Percentiles rank a stretch among this genome's conserved stretches.
Evolutionary conservation across 2,888 invertebrate genomes (phyloP).

Genomic region (Leptothorax acervorum): DNA sequence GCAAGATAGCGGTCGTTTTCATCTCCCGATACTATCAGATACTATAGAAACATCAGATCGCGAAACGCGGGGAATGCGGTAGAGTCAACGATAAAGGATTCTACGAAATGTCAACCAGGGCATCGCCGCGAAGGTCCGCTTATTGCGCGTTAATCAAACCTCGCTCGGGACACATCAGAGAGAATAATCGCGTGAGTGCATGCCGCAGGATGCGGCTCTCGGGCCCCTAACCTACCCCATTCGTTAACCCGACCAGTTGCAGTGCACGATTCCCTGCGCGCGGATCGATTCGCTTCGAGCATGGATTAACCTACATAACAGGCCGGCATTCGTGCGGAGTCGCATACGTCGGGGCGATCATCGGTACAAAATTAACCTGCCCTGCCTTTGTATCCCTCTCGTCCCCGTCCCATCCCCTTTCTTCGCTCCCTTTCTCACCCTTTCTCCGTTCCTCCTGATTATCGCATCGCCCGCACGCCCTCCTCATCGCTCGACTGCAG

Average conservation of each 20-base stretch:
- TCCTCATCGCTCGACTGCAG: not conserved
- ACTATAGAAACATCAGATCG: not conserved
- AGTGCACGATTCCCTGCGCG: slow-evolving; percentile 68
- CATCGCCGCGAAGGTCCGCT: not conserved
- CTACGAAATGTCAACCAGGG: not conserved
- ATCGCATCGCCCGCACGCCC: slow-evolving; percentile 22
- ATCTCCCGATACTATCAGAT: not conserved
- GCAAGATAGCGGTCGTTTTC: not conserved
- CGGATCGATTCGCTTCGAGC: slow-evolving; percentile 76
- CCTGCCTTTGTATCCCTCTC: slow-evolving; percentile 31
- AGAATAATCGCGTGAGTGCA: slow-evolving; percentile 34
- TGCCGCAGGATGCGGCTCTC: slow-evolving; percentile 66
- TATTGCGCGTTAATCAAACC: slow-evolving; percentile 16
- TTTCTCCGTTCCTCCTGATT: slow-evolving; percentile 27
- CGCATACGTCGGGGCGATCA: slow-evolving; percentile 60
- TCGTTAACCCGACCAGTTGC: slow-evolving; percentile 72
- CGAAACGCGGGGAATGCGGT: not conserved
- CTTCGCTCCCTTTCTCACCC: slow-evolving; percentile 37
- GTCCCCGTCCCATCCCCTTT: not conserved
- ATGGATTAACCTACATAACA: slow-evolving; percentile 75
- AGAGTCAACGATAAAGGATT: not conserved
- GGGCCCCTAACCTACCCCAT: slow-evolving; percentile 74
- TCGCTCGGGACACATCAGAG: slow-evolving; percentile 7
- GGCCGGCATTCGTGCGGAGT: slow-evolving; percentile 66
- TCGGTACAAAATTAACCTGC: slow-evolving; percentile 73